Base-by-base conservation (phyloP, 1,140 invertebrate genomes). In the Dufourea novaeangliae region DNA sequence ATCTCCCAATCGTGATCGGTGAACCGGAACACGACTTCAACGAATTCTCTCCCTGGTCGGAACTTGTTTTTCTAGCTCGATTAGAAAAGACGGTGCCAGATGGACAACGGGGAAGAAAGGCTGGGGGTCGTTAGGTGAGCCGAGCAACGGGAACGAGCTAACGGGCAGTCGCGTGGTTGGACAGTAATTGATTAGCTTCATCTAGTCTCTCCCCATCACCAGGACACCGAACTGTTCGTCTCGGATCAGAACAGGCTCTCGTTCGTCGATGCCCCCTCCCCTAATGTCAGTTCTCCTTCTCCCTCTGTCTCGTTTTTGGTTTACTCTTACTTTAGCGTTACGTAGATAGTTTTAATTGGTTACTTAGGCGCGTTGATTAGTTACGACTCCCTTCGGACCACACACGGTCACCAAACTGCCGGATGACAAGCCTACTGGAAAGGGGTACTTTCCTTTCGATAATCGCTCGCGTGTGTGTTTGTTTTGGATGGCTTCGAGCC, bases 401-500 rank as follows among this genome's bases (percentile, higher is more conserved):
- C 34, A 57, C 25, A n/a, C 63, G 59, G 10, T 73, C 54, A 44
- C 54, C 17, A n/a, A n/a, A n/a, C n/a, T n/a, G 56, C 25, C 61
- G 44, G 44, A 46, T 7, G 27, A n/a, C 71, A 56, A 57, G 29
- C 64, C 27, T 68, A 75, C 50, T n/a, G n/a, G n/a, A n/a, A n/a
- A 59, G 71, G 54, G 68, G 64, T 71, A 74, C 69, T 86, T 83
- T 85, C 74, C 52, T 79, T 44, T 14, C 81, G 63, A 82, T 66
- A 79, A 87, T 88, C 79, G 83, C 76, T 83, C 50, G 52, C 39
- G 63, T 57, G n/a, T n/a, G n/a, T n/a, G n/a, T n/a, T n/a, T n/a
- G n/a, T n/a, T n/a, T 7, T 90, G 89, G 89, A 92, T 91, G 89
- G 88, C 90, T 90, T 87, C 87, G 87, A 85, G 84, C 89, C 81